Base-by-base conservation (phyloP, 2,113 vertebrate species). In the Odontophorus gujanensis region DNA sequence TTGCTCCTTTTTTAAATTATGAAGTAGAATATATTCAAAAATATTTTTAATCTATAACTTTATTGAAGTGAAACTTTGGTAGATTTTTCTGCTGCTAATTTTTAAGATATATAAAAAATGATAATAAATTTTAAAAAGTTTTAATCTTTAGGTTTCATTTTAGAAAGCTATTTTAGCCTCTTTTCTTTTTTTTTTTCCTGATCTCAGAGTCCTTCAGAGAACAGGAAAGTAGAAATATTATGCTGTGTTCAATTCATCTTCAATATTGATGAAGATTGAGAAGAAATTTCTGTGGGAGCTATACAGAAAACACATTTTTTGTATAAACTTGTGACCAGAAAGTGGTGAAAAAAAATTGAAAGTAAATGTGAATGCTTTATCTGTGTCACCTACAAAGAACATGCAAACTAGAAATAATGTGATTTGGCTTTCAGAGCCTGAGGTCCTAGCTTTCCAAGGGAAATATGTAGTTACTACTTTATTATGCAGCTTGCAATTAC, bases 161-260 rank as follows among this genome's bases (percentile, higher is more conserved):
- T 57, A 69, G 0, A 81, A 51, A 62, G 42, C 0, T 0, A 2
- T 40, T 58, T 85, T 78, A 43, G 3, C 4, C 3, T 59, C 12
- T 43, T 66, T 24, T 74, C n/a, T 20, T 13, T 6, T 6, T 25
- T 65, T 81, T 77, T 61, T 13, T 4, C 6, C 6, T 78, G 75
- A 51, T 6, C 16, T 63, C 25, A 38, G 21, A 55, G 13, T 7
- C 2, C 28, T 83, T 61, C 22, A 66, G 53, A 88, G 40, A 77
- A 80, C 42, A 13, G 7, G 16, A 74, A n/a, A 65, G 13, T 28
- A 73, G 13, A 81, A 85, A 51, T 1, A 8, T 34, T 50, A 17
- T 61, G 8, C 6, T 22, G 53, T 47, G 7, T 77, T 66, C n/a
- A 76, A 26, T 30, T 4, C 1, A 1, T 79, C 22, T 59, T 61